phyloP scores from a whole-genome alignment of 1,140 invertebrate species.

The Camponotus floridanus region DNA sequence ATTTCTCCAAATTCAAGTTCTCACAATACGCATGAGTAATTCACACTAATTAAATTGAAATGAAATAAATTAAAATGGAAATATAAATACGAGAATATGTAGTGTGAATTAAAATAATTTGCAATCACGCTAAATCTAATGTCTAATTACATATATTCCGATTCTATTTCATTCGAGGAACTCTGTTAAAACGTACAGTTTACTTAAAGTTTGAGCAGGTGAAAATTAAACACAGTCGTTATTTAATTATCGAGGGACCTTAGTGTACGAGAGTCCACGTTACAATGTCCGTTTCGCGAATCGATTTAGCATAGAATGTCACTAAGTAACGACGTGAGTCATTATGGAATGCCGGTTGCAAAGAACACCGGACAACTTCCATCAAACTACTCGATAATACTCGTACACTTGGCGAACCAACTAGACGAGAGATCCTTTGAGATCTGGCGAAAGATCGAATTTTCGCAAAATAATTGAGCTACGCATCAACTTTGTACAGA shows the following conservation, averaged over 20 bases:
- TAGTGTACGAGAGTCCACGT: constrained; percentile 8
- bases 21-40: not conserved
- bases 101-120: constrained; percentile 9
- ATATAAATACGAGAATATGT: not conserved
- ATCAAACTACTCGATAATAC: constrained; percentile 57
- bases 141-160: not conserved
- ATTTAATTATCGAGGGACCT: constrained; percentile 55
- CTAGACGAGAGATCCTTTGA: constrained; percentile 52
- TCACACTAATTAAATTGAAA: constrained; percentile 5
- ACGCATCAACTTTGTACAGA: not conserved
- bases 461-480: constrained; percentile 45
- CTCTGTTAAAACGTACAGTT: constrained; percentile 9
- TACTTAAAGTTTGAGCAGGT: constrained; percentile 44
- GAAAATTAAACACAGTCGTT: constrained; percentile 53
- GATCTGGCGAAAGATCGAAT: constrained; percentile 43
- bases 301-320: constrained; percentile 61
- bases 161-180: constrained; percentile 5
- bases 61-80: not conserved
- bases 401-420: constrained; percentile 40
- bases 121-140: constrained; percentile 7
- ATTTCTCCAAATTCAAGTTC: not conserved
- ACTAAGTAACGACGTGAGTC: constrained; percentile 62
- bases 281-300: constrained; percentile 56
- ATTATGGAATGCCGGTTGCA: constrained; percentile 60
- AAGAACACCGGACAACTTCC: constrained; percentile 52